Base-by-base conservation (phyloP, 1,140 invertebrate species). In the Bactericera cockerelli region DNA sequence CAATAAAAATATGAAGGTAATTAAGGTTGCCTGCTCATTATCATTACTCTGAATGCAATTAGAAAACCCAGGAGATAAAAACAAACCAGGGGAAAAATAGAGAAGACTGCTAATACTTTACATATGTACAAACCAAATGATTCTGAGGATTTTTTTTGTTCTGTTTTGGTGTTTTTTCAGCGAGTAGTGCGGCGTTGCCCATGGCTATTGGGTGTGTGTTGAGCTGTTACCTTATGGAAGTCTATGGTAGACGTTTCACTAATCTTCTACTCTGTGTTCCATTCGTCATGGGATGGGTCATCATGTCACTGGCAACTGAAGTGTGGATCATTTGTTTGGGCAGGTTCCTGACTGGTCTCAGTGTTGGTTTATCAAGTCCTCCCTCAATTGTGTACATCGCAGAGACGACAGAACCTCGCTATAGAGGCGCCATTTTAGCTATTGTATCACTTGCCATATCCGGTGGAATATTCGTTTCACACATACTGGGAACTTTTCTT, bases 231-330 rank as follows among this genome's bases (percentile, higher is more conserved):
- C 64, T 80, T 36, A 80, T 86, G 68, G 82, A 87, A 62, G 78
- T 74, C 61, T 73, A 81, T 56, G 87, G 86, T 3, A 71, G 86
- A 57, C 80, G 77, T 65, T 71, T 66, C 8, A 77, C 81, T 0
- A 74, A 84, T 54, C 69, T 79, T 26, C 66, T 82, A 11, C 69
- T 79, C n/a, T 76, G 75, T 19, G 67, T 79, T 0, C 78, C 83
- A 0, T 81, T 79, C 54, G 64, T 81, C 0, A 57, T 79, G n/a
- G 83, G 84, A 13, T 89, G 84, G 82, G 63, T 80, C 2, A 63
- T 79, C 11, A 79, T 87, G 10, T 72, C 74, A 22, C 70, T 76
- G 39, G 71, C 79, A 1, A 63, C 70, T 1, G 72, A 72, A 61
- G 63, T 79, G 1, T 42, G 65, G 0, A 70, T 74, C 10, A 70